phyloP scores from a whole-genome alignment of 2,888 invertebrate species.

The Coenonympha glycerion region DNA sequence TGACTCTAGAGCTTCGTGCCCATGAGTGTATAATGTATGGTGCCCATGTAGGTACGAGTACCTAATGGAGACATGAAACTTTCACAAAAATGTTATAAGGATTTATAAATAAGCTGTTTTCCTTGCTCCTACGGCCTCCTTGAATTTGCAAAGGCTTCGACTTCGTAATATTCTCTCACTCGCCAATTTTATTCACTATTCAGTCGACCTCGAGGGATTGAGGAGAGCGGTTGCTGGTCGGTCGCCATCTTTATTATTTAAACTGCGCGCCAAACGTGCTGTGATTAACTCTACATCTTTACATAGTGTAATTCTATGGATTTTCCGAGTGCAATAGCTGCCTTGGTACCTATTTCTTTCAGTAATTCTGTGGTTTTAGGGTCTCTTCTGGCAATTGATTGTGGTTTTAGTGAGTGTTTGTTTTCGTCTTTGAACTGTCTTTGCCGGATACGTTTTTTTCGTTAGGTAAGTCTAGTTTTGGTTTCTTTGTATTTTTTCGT shows the following conservation, averaged over 20 bases:
- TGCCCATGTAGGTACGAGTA: no score
- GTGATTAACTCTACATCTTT: conserved; percentile 23
- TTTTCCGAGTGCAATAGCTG: conserved; percentile 14
- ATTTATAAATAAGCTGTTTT: conserved; percentile 53
- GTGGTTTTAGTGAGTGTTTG: conserved; percentile 30
- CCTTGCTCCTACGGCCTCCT: conserved; percentile 63
- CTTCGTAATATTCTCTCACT: conserved; percentile 54
- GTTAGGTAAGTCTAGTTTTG: conserved; percentile 28
- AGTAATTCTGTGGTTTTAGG: conserved; percentile 9
- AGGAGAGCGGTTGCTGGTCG: conserved; percentile 43
- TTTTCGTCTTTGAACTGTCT: conserved; percentile 21
- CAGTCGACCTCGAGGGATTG: conserved; percentile 66
- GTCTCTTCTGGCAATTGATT: conserved; percentile 21
- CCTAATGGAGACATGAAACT: conserved; percentile 1
- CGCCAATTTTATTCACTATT: conserved; percentile 48
- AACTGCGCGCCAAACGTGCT: conserved; percentile 48
- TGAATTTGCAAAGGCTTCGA: conserved; percentile 49
- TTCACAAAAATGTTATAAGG: conserved; percentile 8
- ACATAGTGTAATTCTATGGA: conserved; percentile 20
- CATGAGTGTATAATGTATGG: no score
- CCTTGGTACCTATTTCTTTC: neutral
- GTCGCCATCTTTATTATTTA: conserved; percentile 52
- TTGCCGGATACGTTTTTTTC: conserved; percentile 30
- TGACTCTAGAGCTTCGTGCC: no score
- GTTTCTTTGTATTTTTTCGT: neutral